Conservation (phyloP, 2,797 vertebrate genomes). For the Ciconia nigra region DNA sequence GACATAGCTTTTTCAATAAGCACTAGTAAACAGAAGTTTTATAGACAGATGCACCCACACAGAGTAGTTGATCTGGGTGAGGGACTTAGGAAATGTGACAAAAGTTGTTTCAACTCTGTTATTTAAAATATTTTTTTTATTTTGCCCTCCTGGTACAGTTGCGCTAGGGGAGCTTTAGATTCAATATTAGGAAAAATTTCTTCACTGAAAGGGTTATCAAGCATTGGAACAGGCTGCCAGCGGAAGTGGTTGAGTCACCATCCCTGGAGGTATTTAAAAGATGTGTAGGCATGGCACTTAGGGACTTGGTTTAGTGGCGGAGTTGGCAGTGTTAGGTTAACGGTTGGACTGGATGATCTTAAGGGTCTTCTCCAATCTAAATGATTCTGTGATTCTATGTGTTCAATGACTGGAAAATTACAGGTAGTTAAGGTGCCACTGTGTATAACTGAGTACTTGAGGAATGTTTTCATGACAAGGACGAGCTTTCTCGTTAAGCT, state of each 20-base stretch:
- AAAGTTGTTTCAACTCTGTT: slow-evolving; percentile 62
- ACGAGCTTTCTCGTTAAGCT: slow-evolving; percentile 62
- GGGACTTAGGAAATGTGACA: slow-evolving; percentile 18
- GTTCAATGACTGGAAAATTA: slow-evolving; percentile 70
- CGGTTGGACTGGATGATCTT: no score
- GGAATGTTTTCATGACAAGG: slow-evolving; percentile 69
- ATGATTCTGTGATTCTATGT: background rate
- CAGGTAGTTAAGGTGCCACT: slow-evolving; percentile 66
- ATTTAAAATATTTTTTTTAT: slow-evolving; percentile 69
- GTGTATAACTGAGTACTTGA: slow-evolving; percentile 62
- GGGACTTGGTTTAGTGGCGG: no score
- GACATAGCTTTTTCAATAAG: background rate
- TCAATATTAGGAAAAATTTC: no score
- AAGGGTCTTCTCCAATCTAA: no score
- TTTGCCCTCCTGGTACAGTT: slow-evolving; percentile 49
- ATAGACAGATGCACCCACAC: background rate
- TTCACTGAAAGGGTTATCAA: no score
- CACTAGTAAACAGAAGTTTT: background rate
- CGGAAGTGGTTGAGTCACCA: no score
- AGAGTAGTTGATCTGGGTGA: background rate
- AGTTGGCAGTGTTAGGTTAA: no score
- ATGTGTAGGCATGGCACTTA: no score
- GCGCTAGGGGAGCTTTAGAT: no score
- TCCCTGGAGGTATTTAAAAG: no score
- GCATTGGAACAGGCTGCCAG: no score